Conservation (phyloP, 2,113 vertebrate species). For the Rhipidura dahli region DNA sequence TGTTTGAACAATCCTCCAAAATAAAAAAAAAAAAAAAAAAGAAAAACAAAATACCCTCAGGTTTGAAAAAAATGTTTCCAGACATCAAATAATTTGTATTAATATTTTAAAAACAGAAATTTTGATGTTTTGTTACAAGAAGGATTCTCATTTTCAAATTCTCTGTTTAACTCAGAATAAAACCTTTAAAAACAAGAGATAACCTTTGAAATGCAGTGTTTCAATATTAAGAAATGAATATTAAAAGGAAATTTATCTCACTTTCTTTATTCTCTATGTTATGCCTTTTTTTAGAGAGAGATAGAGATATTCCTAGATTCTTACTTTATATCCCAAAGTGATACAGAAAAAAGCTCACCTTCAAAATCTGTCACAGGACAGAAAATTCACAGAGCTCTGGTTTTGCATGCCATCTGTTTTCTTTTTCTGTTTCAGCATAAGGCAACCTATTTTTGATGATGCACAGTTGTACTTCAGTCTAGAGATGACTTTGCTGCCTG, state of each 20-base stretch:
- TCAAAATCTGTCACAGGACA: conserved; percentile 10
- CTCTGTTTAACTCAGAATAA: not conserved
- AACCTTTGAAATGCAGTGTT: not conserved
- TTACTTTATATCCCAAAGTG: not conserved
- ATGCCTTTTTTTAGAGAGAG: not conserved
- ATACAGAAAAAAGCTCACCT: not conserved
- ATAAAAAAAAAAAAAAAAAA: not conserved
- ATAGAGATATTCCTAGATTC: not conserved
- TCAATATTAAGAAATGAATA: not conserved
- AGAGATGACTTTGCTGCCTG: not conserved
- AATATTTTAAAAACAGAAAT: not conserved
- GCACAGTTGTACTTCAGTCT: not conserved
- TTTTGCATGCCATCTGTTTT: conserved; percentile 20
- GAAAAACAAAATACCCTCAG: not conserved
- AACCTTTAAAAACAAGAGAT: not conserved
- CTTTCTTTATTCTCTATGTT: not conserved
- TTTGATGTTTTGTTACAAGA: not conserved
- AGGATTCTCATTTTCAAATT: not conserved
- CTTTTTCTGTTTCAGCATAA: not conserved
- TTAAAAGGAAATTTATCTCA: not conserved
- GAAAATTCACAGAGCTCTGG: not conserved
- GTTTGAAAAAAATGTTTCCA: not conserved
- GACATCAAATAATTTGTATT: not conserved
- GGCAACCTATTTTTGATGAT: not conserved
- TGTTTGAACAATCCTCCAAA: not conserved